A percentile compares a stretch with the other conserved stretches of the same genome.
Conservation (phyloP, 2,797 vertebrate genomes). For the Allobates femoralis region DNA sequence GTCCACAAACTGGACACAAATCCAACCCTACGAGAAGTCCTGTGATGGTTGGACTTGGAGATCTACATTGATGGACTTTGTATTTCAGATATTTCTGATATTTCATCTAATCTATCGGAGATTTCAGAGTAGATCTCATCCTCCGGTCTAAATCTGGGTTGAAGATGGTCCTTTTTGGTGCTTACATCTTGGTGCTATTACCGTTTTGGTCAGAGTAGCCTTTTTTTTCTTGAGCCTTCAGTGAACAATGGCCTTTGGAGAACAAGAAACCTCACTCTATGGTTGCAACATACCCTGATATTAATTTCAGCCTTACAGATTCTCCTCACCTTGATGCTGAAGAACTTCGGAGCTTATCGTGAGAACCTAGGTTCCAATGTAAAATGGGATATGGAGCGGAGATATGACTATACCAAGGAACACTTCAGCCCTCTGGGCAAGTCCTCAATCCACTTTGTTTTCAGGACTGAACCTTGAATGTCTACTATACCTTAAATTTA, state of each 20-base stretch:
- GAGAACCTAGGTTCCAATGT: slow-evolving; percentile 38
- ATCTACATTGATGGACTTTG: not conserved
- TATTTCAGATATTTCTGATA: not conserved
- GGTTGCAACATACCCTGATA: no score
- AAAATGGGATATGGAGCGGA: not conserved
- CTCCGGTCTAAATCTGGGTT: not conserved
- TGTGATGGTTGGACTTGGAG: not conserved
- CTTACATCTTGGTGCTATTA: not conserved
- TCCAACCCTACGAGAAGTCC: not conserved
- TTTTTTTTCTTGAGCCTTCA: no score
- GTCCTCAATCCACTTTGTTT: not conserved
- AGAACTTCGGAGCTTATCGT: slow-evolving; percentile 72
- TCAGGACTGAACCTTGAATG: no score
- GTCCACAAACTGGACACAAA: not conserved
- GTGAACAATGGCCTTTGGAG: no score
- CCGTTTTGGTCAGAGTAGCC: not conserved
- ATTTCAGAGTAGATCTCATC: not conserved
- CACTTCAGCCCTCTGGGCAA: not conserved
- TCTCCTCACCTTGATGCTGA: slow-evolving; percentile 79
- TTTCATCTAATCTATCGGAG: not conserved
- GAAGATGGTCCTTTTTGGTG: slow-evolving; percentile 21
- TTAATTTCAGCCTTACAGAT: not conserved
- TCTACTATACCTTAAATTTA: no score
- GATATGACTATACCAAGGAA: not conserved
- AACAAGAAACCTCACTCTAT: no score